Evolutionary conservation across 53 echinoderm and acorn worm species (phyloP).

Genomic region (Pentamera pediparva): DNA sequence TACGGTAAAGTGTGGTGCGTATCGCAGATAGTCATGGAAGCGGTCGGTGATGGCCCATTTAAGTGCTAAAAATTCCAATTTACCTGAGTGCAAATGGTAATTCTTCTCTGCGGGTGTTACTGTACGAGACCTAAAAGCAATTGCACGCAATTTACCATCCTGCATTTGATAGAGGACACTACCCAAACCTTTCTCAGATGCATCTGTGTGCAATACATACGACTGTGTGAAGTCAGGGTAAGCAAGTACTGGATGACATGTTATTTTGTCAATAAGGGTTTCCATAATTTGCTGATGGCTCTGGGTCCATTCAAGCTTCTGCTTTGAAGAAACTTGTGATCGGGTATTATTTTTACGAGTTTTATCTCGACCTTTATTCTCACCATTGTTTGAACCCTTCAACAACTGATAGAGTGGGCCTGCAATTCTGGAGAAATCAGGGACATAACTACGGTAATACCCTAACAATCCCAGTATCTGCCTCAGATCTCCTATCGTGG

Average conservation of each 20-base stretch:
- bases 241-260: slow-evolving; percentile 30
- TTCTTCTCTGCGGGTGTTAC: slow-evolving; percentile 25
- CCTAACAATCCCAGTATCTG: slow-evolving; percentile 34
- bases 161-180: slow-evolving; percentile 46
- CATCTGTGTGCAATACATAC: slow-evolving; percentile 27
- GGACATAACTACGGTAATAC: slow-evolving; percentile 32
- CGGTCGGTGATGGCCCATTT: slow-evolving; percentile 18
- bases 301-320: not conserved
- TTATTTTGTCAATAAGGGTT: not conserved
- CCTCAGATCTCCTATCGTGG: slow-evolving; percentile 30
- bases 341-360: not conserved
- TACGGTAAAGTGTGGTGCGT: not conserved
- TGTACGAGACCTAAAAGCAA: slow-evolving; percentile 36
- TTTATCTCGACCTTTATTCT: not conserved
- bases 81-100: slow-evolving; percentile 32
- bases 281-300: slow-evolving; percentile 12
- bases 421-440: slow-evolving; percentile 35
- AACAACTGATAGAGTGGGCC: slow-evolving; percentile 37
- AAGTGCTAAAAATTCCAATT: slow-evolving; percentile 31
- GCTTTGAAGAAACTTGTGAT: not conserved
- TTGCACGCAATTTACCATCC: slow-evolving; percentile 35
- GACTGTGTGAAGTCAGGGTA: slow-evolving; percentile 23
- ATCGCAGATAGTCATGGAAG: slow-evolving; percentile 29
- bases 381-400: not conserved
- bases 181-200: slow-evolving; percentile 11